phyloP scores from a whole-genome alignment of 2,797 vertebrate genomes.

The Limnodromus scolopaceus region DNA sequence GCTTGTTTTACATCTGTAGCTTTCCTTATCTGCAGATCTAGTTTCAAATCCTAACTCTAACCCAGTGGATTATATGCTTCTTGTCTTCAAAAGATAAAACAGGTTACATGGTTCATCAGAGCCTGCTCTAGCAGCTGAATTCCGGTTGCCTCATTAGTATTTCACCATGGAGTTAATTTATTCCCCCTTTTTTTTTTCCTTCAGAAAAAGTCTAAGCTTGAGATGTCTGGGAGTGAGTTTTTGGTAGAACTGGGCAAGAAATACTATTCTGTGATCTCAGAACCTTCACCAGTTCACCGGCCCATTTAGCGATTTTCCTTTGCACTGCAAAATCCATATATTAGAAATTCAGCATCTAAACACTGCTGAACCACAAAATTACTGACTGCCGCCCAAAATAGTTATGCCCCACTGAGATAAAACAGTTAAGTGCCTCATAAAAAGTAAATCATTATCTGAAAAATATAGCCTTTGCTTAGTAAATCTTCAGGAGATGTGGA shows the following conservation, averaged over 20 bases:
- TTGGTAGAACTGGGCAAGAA: not conserved
- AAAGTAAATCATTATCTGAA: not conserved
- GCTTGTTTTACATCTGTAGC: not conserved
- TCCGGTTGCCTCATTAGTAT: not conserved
- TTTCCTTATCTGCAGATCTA: not conserved
- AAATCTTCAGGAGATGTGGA: not conserved
- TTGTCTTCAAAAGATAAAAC: not conserved
- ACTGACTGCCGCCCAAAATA: not conserved
- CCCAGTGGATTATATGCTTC: rapidly evolving
- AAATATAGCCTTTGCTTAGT: not conserved
- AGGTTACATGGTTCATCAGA: not conserved
- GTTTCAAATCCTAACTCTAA: not conserved
- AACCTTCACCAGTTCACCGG: not conserved
- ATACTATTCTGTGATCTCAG: not conserved
- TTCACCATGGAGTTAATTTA: not conserved
- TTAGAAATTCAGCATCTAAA: not conserved
- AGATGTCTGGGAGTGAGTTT: not conserved
- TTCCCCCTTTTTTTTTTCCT: not conserved
- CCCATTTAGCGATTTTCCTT: not conserved
- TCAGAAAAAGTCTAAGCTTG: not conserved
- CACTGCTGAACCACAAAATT: not conserved
- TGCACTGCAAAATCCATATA: not conserved
- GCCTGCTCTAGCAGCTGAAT: not conserved
- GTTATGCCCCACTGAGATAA: not conserved
- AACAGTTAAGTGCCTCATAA: not conserved